Conservation (phyloP, 2,888 invertebrate species). For the Tachina fera region DNA sequence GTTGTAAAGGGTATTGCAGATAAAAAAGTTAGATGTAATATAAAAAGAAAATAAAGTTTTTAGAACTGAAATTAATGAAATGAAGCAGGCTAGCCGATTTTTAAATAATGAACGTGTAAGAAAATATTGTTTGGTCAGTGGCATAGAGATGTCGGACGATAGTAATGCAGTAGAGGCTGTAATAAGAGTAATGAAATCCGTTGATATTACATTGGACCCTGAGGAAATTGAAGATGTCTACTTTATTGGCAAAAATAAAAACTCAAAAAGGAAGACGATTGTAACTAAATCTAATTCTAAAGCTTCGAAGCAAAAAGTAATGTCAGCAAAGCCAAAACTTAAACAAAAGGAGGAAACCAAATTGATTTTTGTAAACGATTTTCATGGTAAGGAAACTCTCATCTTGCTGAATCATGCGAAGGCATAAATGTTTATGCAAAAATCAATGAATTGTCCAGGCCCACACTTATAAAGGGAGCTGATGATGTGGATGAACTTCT, state of each 20-base stretch:
- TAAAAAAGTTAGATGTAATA: too few relatives aligned
- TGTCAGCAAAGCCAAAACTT: slow-evolving; percentile 13
- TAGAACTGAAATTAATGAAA: too few relatives aligned
- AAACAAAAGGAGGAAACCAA: slow-evolving; percentile 13
- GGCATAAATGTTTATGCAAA: neutral
- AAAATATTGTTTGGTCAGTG: too few relatives aligned
- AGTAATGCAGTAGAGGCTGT: too few relatives aligned
- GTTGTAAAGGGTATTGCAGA: too few relatives aligned
- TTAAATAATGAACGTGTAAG: too few relatives aligned
- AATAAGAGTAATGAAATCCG: too few relatives aligned
- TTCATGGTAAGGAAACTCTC: too few relatives aligned
- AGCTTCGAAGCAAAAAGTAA: slow-evolving; percentile 33
- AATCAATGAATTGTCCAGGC: slow-evolving; percentile 2
- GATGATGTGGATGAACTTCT: slow-evolving; percentile 13
- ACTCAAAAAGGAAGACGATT: slow-evolving; percentile 1
- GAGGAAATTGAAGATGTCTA: slow-evolving; percentile 7
- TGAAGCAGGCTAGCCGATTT: too few relatives aligned
- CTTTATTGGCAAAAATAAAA: slow-evolving; percentile 34
- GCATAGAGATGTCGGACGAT: too few relatives aligned
- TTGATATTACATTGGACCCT: too few relatives aligned
- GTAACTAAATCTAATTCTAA: neutral
- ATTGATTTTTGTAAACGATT: slow-evolving; percentile 23
- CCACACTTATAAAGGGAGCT: slow-evolving; percentile 13
- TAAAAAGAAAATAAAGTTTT: too few relatives aligned
- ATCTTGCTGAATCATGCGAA: neutral